A percentile compares a stretch with the other conserved stretches of the same genome.
phyloP scores from a whole-genome alignment of 23 tunicate genomes.

The Botrylloides violaceus region DNA sequence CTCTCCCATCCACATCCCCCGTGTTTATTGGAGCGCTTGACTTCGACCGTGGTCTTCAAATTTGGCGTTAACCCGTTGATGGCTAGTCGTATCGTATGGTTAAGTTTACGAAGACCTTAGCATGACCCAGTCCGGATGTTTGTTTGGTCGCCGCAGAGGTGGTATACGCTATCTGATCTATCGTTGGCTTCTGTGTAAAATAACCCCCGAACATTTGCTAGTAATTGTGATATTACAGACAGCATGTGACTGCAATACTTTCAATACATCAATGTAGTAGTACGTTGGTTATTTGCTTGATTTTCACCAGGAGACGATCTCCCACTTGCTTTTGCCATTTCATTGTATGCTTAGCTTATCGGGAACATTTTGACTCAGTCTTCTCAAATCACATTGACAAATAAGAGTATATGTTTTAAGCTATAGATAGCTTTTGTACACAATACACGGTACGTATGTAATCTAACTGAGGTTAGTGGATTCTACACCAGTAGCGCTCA shows the following conservation, averaged over 20 bases:
- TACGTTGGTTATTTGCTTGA: neutral
- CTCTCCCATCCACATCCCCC: too few relatives aligned
- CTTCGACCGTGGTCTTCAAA: too few relatives aligned
- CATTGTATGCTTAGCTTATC: conserved; percentile 1
- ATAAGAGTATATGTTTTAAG: neutral
- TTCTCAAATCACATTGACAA: neutral
- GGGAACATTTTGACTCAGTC: neutral
- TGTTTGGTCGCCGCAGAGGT: too few relatives aligned
- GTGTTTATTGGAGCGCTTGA: too few relatives aligned
- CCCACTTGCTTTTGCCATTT: neutral
- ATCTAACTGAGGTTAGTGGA: neutral
- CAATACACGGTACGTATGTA: neutral
- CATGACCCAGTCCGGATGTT: too few relatives aligned
- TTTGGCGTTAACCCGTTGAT: too few relatives aligned
- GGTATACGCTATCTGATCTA: too few relatives aligned
- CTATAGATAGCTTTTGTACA: neutral
- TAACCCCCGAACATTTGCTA: too few relatives aligned
- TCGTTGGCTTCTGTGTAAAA: too few relatives aligned
- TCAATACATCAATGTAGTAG: neutral
- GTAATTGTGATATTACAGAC: too few relatives aligned
- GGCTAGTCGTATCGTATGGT: too few relatives aligned
- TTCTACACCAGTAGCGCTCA: neutral
- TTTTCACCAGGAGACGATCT: neutral
- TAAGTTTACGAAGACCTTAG: too few relatives aligned
- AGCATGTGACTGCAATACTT: neutral